These are phyloP conservation scores for Halisarca cf. caerulea DNA, from an alignment of 37 sponge, comb jelly and placozoan species.

Conservation along the genomic window DNA sequence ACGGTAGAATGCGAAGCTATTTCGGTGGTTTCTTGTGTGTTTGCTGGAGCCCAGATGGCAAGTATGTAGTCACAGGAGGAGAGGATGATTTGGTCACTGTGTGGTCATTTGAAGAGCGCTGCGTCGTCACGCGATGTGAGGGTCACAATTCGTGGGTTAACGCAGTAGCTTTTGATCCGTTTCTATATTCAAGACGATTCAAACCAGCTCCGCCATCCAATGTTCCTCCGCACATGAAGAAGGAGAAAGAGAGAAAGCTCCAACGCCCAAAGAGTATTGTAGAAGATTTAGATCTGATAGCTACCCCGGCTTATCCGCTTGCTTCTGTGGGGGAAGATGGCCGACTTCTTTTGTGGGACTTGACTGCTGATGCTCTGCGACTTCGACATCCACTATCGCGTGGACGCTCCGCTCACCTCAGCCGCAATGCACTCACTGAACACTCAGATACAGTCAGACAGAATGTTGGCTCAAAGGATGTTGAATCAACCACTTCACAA, in stretches of 20 bases:
- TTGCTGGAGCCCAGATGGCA: conserved; percentile 97
- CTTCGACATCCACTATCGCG: conserved; percentile 38
- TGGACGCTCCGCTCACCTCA: conserved; percentile 12
- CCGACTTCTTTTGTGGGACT: conserved; percentile 89
- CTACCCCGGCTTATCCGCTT: conserved; percentile 63
- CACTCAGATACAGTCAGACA: not conserved
- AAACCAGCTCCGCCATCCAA: not conserved
- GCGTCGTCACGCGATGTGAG: conserved; percentile 79
- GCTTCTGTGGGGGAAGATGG: conserved; percentile 96
- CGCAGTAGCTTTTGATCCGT: conserved; percentile 90
- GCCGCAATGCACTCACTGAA: conserved; percentile 2
- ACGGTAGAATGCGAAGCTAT: conserved; percentile 91
- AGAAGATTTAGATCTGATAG: not conserved
- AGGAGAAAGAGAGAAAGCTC: not conserved
- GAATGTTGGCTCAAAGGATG: not conserved
- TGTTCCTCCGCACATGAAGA: not conserved
- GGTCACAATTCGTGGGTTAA: conserved; percentile 94
- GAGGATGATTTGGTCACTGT: conserved; percentile 95
- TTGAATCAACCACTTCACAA: too few species aligned
- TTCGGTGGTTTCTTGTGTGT: conserved; percentile 94
- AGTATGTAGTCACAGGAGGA: conserved; percentile 89
- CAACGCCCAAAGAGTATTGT: conserved; percentile 6
- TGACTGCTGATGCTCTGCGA: conserved; percentile 73
- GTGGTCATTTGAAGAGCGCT: conserved; percentile 79
- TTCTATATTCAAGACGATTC: conserved; percentile 14